Evolutionary conservation across 2,888 invertebrate genomes (phyloP).

Genomic region (Phortica okadai): DNA sequence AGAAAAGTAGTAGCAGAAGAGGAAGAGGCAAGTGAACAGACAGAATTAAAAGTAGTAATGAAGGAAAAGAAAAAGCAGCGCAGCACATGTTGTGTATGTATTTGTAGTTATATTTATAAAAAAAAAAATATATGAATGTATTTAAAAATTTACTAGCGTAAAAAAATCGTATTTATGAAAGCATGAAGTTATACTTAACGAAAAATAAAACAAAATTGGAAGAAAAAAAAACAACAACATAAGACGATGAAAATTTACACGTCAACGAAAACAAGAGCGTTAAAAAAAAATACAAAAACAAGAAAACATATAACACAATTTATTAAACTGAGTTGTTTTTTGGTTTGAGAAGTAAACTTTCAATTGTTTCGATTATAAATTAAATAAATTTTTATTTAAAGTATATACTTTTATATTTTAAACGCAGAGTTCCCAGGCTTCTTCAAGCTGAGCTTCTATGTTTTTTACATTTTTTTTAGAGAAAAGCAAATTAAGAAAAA

Average conservation of each 20-base stretch:
- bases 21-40: no score
- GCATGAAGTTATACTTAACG: slow-evolving; percentile 17
- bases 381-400: no score
- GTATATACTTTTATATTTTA: no score
- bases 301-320: no score
- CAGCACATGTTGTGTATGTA: slow-evolving; percentile 35
- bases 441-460: background rate
- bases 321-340: no score
- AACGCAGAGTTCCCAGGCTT: no score
- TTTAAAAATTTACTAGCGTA: slow-evolving; percentile 31
- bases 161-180: slow-evolving; percentile 16
- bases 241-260: background rate
- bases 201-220: slow-evolving; percentile 16
- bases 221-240: slow-evolving; percentile 28
- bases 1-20: no score
- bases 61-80: slow-evolving; percentile 30
- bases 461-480: slow-evolving; percentile 16
- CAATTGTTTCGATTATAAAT: no score
- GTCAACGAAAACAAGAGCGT: slow-evolving; percentile 9
- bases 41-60: background rate
- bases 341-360: no score
- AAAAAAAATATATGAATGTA: slow-evolving; percentile 33
- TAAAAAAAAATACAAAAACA: background rate
- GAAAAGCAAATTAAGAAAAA: slow-evolving; percentile 47
- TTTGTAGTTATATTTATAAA: slow-evolving; percentile 28